phyloP scores from a whole-genome alignment of 2,797 vertebrate genomes.

The Eulemur coronatus region DNA sequence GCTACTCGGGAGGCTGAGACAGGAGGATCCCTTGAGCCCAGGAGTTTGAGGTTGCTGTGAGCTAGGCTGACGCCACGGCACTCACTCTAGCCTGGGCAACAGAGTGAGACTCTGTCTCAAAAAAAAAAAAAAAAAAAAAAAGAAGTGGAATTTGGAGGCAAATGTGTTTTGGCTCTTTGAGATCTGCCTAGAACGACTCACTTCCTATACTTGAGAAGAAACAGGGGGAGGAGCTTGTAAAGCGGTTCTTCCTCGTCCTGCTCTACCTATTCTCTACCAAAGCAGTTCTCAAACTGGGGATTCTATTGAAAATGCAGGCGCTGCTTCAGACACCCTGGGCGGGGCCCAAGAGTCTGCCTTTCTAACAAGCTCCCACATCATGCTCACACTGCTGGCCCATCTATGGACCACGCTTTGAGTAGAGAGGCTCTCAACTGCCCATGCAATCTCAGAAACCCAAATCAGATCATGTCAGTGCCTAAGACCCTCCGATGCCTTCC shows the following conservation, averaged over 20 bases:
- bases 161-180: background rate
- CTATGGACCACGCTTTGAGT: background rate
- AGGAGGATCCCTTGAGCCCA: too few relatives aligned
- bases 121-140: too few relatives aligned
- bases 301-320: background rate
- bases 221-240: background rate
- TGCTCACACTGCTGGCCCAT: rapidly evolving
- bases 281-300: background rate
- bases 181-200: background rate
- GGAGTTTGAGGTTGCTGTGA: too few relatives aligned
- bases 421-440: background rate
- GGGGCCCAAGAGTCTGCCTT: background rate
- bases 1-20: too few relatives aligned
- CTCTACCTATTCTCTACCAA: background rate
- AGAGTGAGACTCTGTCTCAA: too few relatives aligned
- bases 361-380: background rate
- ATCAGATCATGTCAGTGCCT: background rate
- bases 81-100: too few relatives aligned
- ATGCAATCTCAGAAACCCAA: background rate
- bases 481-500: background rate
- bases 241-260: background rate
- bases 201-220: background rate
- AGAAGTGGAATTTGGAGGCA: background rate
- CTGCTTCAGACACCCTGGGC: background rate
- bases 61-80: too few relatives aligned